Percentiles rank a stretch among this genome's conserved stretches.
These are phyloP conservation scores for Odontomachus brunneus DNA, from an alignment of 1,140 invertebrate genomes.

Conservation along the genomic window DNA sequence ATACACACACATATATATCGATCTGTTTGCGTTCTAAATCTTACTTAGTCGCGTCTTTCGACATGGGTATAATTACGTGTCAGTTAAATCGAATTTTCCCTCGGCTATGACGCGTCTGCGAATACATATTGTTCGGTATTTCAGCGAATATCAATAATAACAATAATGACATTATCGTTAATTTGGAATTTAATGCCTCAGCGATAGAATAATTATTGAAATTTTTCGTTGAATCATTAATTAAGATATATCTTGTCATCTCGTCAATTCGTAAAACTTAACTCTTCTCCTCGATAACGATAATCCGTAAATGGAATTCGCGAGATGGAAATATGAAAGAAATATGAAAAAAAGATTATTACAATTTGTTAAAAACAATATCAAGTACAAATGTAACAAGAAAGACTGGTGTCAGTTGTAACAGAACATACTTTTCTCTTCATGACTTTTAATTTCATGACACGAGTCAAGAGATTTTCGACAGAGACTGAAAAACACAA, in stretches of 20 bases:
- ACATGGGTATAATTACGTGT: slow-evolving; percentile 2
- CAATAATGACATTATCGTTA: neutral
- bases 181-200: neutral
- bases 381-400: too few relatives aligned
- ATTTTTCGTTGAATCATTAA: slow-evolving; percentile 11
- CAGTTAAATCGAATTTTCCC: neutral
- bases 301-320: neutral
- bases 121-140: neutral
- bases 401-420: too few relatives aligned
- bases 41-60: neutral
- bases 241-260: neutral
- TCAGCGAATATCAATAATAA: slow-evolving; percentile 4
- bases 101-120: neutral
- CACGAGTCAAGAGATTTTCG: too few relatives aligned
- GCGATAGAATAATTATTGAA: neutral
- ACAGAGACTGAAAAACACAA: too few relatives aligned
- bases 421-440: too few relatives aligned
- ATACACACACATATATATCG: neutral
- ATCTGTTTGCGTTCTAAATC: slow-evolving; percentile 12
- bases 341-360: too few relatives aligned
- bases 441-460: too few relatives aligned
- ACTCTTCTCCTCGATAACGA: neutral
- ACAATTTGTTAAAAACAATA: too few relatives aligned
- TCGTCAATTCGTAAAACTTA: slow-evolving; percentile 26
- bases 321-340: too few relatives aligned